Conservation (phyloP, 1,140 invertebrate species). For the Ylistrum balloti region DNA sequence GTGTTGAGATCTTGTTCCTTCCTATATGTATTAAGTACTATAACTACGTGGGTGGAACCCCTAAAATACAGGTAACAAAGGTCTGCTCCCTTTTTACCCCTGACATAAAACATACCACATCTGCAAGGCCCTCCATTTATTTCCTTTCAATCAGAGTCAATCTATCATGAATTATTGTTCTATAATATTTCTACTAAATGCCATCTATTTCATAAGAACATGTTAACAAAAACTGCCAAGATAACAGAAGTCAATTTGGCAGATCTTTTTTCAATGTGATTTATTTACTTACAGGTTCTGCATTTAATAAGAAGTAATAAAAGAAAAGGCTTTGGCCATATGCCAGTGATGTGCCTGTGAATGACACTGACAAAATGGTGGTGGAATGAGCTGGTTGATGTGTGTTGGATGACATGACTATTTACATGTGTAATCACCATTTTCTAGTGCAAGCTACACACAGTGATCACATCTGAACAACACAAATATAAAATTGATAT, state of each 20-base stretch:
- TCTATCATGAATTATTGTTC: background rate
- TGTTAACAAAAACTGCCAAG: background rate
- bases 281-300: background rate
- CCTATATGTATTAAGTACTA: background rate
- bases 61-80: background rate
- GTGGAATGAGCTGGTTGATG: background rate
- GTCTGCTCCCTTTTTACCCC: background rate
- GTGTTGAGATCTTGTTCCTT: background rate
- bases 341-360: background rate
- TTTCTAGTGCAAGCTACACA: background rate
- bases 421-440: slow-evolving; percentile 24
- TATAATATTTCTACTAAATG: background rate
- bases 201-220: background rate
- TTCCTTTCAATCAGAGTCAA: background rate
- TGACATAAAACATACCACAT: background rate
- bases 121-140: background rate
- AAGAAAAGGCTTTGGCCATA: background rate
- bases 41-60: background rate
- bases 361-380: background rate
- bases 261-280: background rate
- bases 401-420: background rate
- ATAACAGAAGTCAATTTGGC: background rate
- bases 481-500: background rate
- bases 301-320: background rate
- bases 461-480: slow-evolving; percentile 22